Base-by-base conservation (phyloP, 2,888 invertebrate species). In the Leucania comma region DNA sequence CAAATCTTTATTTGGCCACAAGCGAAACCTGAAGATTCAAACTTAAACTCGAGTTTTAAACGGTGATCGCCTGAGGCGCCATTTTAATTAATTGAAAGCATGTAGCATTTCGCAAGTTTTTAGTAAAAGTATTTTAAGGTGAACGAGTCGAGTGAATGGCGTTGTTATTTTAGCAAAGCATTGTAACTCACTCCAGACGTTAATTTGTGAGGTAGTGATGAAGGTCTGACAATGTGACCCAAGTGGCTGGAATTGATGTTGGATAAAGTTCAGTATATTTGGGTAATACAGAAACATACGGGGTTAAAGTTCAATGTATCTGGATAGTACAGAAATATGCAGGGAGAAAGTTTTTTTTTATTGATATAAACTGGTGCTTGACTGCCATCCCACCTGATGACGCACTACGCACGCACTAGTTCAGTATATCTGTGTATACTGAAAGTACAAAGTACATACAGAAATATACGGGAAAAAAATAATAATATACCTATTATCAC, bases 221-320 rank as follows among this genome's bases (percentile, higher is more conserved):
- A 75, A 85, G 84, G 87, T 85, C 70, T 86, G 79, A 82, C 78
- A 79, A 75, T 80, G 66, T 26, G 61, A 12, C 62, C 71, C 72
- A 70, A 58, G 69, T 57, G 75, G 56, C 59, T 50, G 51, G 73
- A 69, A 76, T 82, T 63, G 65, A 64, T 48, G 70, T 62, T 68
- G 51, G 20, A 42, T 65, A 63, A 67, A 76, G 53, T 72, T 75
- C 32, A 48, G 20, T 29, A 51, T 38, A 17, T 42, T 42, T 42
- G 6, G 42, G 42, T 42, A 17, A 6, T 56, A 42, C 50, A 26
- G 22, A 38, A 38, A 51, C 22, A 14, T 38, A 42, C n/a, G 51
- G 38, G 14, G 12, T 42, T 17, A 42, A 42, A 17, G 42, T 42
- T 42, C 42, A 17, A 6, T 42, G 42, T 42, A 42, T 17, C 17